phyloP scores from a whole-genome alignment of 30 jellyfish, hydroid and myxozoan species.

The Aurelia sp. region DNA sequence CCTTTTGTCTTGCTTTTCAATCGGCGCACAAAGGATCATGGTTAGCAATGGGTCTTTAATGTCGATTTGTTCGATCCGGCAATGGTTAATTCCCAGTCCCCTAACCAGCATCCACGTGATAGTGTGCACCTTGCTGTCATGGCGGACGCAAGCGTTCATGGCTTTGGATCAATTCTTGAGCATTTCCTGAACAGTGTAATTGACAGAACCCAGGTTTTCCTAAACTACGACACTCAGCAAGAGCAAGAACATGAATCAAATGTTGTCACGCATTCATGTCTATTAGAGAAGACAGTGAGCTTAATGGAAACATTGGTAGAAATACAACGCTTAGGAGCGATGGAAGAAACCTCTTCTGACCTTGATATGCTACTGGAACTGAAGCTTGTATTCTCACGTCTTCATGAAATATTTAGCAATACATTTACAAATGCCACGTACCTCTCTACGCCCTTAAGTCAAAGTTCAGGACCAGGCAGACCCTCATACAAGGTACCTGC shows the following conservation, averaged over 20 bases:
- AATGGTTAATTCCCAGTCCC: not conserved
- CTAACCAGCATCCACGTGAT: too few relatives aligned
- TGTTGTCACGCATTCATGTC: not conserved
- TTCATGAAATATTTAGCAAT: too few relatives aligned
- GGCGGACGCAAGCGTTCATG: not conserved
- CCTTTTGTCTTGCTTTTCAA: too few relatives aligned
- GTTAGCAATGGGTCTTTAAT: too few relatives aligned
- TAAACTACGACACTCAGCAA: not conserved
- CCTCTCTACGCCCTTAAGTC: too few relatives aligned
- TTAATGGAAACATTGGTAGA: not conserved
- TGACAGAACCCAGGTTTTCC: not conserved
- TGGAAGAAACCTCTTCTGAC: too few relatives aligned
- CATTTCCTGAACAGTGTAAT: not conserved
- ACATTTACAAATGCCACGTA: too few relatives aligned
- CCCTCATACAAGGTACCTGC: slow-evolving; percentile 10
- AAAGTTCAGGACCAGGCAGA: slow-evolving; percentile 32
- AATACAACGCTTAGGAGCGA: too few relatives aligned
- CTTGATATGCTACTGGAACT: too few relatives aligned
- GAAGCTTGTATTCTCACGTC: too few relatives aligned
- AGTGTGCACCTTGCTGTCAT: not conserved
- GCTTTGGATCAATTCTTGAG: not conserved
- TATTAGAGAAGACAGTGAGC: not conserved
- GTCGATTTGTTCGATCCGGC: not conserved
- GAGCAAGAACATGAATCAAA: not conserved
- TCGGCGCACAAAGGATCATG: too few relatives aligned